These are phyloP conservation scores for Apeltes quadracus DNA, from an alignment of 2,113 vertebrate genomes.

Conservation along the genomic window DNA sequence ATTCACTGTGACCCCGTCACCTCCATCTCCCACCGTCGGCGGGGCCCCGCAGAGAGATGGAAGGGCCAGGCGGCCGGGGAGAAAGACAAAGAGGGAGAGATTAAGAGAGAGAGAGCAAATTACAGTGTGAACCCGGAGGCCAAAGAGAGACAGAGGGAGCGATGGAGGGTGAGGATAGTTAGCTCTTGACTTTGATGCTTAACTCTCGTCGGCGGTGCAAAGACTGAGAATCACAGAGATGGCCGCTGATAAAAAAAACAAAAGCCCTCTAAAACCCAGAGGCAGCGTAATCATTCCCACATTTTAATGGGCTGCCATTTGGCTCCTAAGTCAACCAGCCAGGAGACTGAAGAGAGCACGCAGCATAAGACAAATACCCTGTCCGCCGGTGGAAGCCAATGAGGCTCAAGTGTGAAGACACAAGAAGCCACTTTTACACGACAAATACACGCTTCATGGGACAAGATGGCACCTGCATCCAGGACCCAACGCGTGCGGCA, in stretches of 20 bases:
- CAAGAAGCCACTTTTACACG: too few species aligned
- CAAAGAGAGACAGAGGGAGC: slow-evolving; percentile 65
- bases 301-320: slow-evolving; percentile 77
- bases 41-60: slow-evolving; percentile 67
- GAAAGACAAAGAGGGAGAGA: slow-evolving; percentile 35
- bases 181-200: slow-evolving; percentile 75
- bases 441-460: slow-evolving; percentile 32
- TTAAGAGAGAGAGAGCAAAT: slow-evolving; percentile 62
- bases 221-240: slow-evolving; percentile 68
- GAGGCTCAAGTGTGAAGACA: slow-evolving; percentile 39
- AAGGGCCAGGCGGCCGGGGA: slow-evolving; percentile 52
- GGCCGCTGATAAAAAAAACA: slow-evolving; percentile 31
- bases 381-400: slow-evolving; percentile 58
- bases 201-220: slow-evolving; percentile 70
- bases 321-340: slow-evolving; percentile 73
- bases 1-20: slow-evolving; percentile 82
- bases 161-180: slow-evolving; percentile 72
- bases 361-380: slow-evolving; percentile 65
- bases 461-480: neutral
- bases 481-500: too few species aligned
- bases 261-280: slow-evolving; percentile 56
- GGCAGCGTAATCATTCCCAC: slow-evolving; percentile 72
- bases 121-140: slow-evolving; percentile 70
- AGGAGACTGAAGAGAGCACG: slow-evolving; percentile 61
- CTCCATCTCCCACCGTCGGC: slow-evolving; percentile 51